Evolutionary conservation across 2,888 invertebrate genomes (phyloP).

Genomic region (Eupithecia exiguata): DNA sequence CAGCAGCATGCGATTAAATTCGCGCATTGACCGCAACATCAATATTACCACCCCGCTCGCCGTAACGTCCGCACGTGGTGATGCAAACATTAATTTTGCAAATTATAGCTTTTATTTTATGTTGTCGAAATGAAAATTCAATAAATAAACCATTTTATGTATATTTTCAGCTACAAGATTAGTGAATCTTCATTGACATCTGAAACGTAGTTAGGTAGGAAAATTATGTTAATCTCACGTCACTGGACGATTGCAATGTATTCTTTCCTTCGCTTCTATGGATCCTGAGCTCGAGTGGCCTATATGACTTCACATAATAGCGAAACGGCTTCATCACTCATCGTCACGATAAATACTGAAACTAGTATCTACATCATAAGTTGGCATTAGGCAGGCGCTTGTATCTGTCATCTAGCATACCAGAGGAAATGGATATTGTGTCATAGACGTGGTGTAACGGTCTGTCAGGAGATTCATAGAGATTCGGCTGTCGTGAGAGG

Average conservation of each 20-base stretch:
- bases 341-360: neutral
- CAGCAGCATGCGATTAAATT: constrained; percentile 24
- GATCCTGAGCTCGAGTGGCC: too few relatives aligned
- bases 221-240: too few relatives aligned
- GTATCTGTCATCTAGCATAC: constrained; percentile 5
- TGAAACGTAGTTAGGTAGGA: neutral
- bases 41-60: constrained; percentile 10
- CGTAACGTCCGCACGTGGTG: neutral
- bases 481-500: constrained; percentile 36
- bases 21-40: constrained; percentile 22
- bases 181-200: neutral
- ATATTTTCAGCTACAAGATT: neutral
- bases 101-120: constrained; percentile 3
- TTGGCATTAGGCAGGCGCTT: neutral
- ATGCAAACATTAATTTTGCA: neutral
- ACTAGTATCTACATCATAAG: neutral
- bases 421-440: neutral
- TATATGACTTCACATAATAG: too few relatives aligned
- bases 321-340: too few relatives aligned
- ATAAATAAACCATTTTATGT: neutral
- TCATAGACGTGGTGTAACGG: neutral
- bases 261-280: neutral
- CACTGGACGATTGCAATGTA: neutral
- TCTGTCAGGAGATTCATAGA: constrained; percentile 20
- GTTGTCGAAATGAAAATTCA: neutral